Evolutionary conservation across 2,888 invertebrate genomes (phyloP).

Genomic region (Cheilosia urbana): DNA sequence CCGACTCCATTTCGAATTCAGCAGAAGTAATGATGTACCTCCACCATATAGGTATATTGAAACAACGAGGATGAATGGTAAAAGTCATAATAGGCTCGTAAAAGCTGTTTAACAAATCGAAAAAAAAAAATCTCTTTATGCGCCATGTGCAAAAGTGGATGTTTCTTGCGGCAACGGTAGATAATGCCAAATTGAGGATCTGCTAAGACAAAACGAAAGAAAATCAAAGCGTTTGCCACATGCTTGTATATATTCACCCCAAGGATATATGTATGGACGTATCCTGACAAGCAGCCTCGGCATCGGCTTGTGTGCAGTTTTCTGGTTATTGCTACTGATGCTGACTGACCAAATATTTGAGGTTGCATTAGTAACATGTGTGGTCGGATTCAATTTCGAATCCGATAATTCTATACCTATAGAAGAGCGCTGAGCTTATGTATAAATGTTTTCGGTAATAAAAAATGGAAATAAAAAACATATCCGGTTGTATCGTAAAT

Average conservation of each 20-base stretch:
- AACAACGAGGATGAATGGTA: background rate
- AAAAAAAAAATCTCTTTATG: slow-evolving; percentile 6
- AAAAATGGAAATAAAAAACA: slow-evolving; percentile 7
- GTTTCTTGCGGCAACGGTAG: slow-evolving; percentile 22
- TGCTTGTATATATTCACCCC: slow-evolving; percentile 10
- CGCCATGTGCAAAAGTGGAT: slow-evolving; percentile 23
- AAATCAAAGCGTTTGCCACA: background rate
- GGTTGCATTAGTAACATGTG: slow-evolving; percentile 67
- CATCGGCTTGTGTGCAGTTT: slow-evolving; percentile 30
- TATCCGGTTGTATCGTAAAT: background rate
- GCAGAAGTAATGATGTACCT: background rate
- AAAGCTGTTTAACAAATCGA: slow-evolving; percentile 15
- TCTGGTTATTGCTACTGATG: slow-evolving; percentile 44
- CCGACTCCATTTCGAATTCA: slow-evolving; percentile 6
- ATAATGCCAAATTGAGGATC: slow-evolving; percentile 38
- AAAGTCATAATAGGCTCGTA: background rate
- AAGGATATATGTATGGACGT: slow-evolving; percentile 19
- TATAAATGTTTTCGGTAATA: background rate
- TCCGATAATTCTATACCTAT: background rate
- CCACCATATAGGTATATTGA: background rate
- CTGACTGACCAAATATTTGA: slow-evolving; percentile 61
- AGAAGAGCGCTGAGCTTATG: background rate
- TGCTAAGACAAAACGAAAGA: slow-evolving; percentile 14
- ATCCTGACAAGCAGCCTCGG: slow-evolving; percentile 10
- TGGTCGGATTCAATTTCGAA: slow-evolving; percentile 50